Percentiles rank a stretch among this genome's conserved stretches.
These are phyloP conservation scores for Tragelaphus buxtoni DNA, from an alignment of 2,113 vertebrate species.

Conservation along the genomic window DNA sequence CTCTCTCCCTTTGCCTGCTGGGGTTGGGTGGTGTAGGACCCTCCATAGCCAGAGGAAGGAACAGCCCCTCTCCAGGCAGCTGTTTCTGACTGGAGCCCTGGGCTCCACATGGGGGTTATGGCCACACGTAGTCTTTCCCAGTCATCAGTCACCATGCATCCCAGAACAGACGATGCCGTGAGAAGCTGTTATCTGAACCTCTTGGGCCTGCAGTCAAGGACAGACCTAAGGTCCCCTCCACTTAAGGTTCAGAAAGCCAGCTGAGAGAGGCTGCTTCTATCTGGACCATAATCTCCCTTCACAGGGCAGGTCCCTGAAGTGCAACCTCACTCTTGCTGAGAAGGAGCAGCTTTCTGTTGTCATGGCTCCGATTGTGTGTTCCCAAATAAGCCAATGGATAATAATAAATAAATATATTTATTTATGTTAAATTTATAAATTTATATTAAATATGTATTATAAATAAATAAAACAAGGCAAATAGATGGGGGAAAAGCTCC, in stretches of 20 bases:
- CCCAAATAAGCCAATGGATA: not conserved
- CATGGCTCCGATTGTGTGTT: not conserved
- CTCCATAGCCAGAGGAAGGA: not conserved
- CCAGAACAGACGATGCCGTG: not conserved
- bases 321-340: accelerated
- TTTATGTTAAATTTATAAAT: not conserved
- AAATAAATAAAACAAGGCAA: not conserved
- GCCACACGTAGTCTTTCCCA: accelerated
- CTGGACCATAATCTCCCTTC: not conserved
- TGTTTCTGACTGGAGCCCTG: not conserved
- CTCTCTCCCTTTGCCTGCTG: not conserved
- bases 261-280: not conserved
- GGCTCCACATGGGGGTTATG: not conserved
- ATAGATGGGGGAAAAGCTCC: not conserved
- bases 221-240: not conserved
- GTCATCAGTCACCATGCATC: not conserved
- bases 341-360: not conserved
- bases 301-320: not conserved
- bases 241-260: not conserved
- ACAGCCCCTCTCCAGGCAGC: not conserved
- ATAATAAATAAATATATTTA: not conserved
- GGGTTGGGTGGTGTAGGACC: not conserved
- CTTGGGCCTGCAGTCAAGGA: not conserved
- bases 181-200: not conserved
- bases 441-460: not conserved